phyloP scores from a whole-genome alignment of 2,113 vertebrate species.

The Osmerus eperlanus region DNA sequence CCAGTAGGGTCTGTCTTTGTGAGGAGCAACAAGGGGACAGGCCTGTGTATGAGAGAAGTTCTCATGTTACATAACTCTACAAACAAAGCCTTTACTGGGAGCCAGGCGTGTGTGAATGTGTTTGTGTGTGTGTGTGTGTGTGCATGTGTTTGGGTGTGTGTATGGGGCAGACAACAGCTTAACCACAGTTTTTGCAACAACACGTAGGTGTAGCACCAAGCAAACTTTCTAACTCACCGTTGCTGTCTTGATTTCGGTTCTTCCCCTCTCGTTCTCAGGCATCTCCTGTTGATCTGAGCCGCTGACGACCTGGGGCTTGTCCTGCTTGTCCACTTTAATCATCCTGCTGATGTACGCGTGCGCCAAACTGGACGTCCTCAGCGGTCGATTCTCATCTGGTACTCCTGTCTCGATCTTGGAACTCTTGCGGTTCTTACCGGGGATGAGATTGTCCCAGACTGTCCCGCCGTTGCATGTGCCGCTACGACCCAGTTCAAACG shows the following conservation, averaged over 20 bases:
- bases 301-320: constrained; percentile 77
- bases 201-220: too few species aligned
- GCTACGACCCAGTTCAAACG: constrained; percentile 74
- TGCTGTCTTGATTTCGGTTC: constrained; percentile 71
- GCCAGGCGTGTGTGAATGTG: constrained; percentile 23
- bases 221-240: constrained; percentile 72
- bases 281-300: constrained; percentile 55
- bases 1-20: too few species aligned
- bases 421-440: constrained; percentile 85
- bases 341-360: constrained; percentile 91
- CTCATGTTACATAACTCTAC: constrained; percentile 44
- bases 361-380: constrained; percentile 69
- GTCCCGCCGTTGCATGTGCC: constrained; percentile 61
- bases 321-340: constrained; percentile 91
- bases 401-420: constrained; percentile 65
- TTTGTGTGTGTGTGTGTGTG: constrained; percentile 20
- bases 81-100: constrained; percentile 41
- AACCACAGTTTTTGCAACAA: neutral
- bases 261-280: constrained; percentile 74
- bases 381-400: constrained; percentile 71
- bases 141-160: constrained; percentile 27
- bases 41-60: too few species aligned
- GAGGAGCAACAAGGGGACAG: too few species aligned
- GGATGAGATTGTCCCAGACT: constrained; percentile 79
- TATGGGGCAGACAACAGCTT: neutral